Evolutionary conservation across 2,797 vertebrate genomes (phyloP), one percentile per base, ranked within the genome.

Genomic region (Cyclopterus lumpus): DNA sequence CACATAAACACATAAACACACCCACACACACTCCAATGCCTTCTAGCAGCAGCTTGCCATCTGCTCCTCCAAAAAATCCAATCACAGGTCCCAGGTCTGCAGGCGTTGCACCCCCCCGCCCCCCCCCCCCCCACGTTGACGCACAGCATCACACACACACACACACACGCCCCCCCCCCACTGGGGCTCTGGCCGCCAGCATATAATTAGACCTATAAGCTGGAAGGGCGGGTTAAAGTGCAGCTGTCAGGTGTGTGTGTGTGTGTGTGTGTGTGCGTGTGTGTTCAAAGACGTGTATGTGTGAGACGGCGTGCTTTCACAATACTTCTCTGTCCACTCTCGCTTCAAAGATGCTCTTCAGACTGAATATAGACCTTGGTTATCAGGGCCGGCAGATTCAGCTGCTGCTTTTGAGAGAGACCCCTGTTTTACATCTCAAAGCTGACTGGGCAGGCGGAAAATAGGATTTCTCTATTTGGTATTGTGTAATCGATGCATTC

Each of bases 221-320:
- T 83, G 67, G 65, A 85, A 84, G 88, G 86, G 89, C 86, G 92
- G 88, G 93, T 95, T 92, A 88, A 93, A 94, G 90, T 95, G 92
- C 95, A 97, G 95, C 95, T 97, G 95, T 95, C 94, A 95, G 95
- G 89, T 94, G 95, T 87, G 90, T 89, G 75, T 80, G 62, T 71
- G 85, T 71, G 2, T 59, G 28, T 58, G 55, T 58, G 30, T 58
- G 36, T 30, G 51, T 49, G 67, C 61, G 32, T 61, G 48, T 60
- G 71, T 64, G 85, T 89, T 82, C 67, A 70, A 26, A 60, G 60
- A 60, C 67, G 40, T 26, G 22, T 48, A 48, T 53, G 42, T 65
- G 67, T 11, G 85, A 62, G 18, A 63, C 34, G 58, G 54, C 3
- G 38, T 61, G 40, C 66, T 16, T 42, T 68, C 84, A 93, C 90